Percentiles rank a stretch among this genome's conserved stretches.
Conservation (phyloP, 2,888 invertebrate species). For the Microctonus aethiopoides region DNA sequence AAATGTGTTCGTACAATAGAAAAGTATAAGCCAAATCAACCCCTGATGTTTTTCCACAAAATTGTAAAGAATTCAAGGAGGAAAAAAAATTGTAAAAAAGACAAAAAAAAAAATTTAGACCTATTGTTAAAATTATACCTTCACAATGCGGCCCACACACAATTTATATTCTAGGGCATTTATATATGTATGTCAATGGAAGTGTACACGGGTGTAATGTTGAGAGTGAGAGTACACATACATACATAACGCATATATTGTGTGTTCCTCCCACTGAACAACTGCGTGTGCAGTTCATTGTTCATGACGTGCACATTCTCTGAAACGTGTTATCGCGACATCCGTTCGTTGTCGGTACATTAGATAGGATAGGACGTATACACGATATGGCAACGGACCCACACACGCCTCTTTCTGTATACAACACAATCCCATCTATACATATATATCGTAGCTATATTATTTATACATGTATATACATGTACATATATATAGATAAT, state of each 20-base stretch:
- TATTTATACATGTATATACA: background rate
- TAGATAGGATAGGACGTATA: slow-evolving; percentile 47
- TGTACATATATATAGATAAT: background rate
- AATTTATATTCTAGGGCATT: slow-evolving; percentile 22
- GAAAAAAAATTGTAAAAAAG: background rate
- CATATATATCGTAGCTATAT: background rate
- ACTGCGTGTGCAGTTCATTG: slow-evolving; percentile 38
- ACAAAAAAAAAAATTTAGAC: background rate
- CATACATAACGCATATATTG: slow-evolving; percentile 7
- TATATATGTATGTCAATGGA: slow-evolving; percentile 13
- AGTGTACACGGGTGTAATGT: background rate
- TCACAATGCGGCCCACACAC: slow-evolving; percentile 13
- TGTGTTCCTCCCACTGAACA: slow-evolving; percentile 17
- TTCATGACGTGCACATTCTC: slow-evolving; percentile 48
- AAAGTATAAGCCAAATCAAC: background rate
- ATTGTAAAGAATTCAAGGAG: background rate
- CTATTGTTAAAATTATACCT: slow-evolving; percentile 8
- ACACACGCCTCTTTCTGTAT: slow-evolving; percentile 39
- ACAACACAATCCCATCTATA: slow-evolving; percentile 31
- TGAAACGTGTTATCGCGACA: slow-evolving; percentile 55
- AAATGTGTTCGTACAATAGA: no score
- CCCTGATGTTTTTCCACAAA: background rate
- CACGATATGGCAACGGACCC: slow-evolving; percentile 39
- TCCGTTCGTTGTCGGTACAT: slow-evolving; percentile 52
- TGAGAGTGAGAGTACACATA: slow-evolving; percentile 9